A percentile compares a stretch with the other conserved stretches of the same genome.
Conservation (phyloP, 2,113 vertebrate species). For the Takifugu flavidus region DNA sequence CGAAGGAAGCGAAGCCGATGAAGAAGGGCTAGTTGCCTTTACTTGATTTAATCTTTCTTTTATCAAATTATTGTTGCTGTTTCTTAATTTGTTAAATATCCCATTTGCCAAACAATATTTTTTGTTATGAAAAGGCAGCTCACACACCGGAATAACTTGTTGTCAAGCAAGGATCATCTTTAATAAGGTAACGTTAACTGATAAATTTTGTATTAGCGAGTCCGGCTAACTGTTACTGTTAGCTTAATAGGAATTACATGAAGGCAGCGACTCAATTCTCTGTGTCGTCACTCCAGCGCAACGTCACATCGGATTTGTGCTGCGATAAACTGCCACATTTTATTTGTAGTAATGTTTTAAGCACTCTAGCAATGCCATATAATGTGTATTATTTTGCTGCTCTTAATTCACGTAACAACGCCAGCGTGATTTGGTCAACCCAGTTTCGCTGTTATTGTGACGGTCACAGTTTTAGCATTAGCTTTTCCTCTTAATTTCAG, state of each 20-base stretch:
- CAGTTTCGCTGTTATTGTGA: background rate
- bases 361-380: background rate
- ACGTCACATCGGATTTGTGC: background rate
- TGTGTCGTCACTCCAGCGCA: background rate
- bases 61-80: conserved; percentile 30
- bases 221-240: conserved; percentile 56
- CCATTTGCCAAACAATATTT: background rate
- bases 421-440: conserved; percentile 30
- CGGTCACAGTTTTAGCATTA: background rate
- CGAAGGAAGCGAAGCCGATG: conserved; percentile 57
- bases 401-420: conserved; percentile 23
- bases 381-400: background rate
- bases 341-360: background rate
- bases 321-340: background rate
- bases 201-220: conserved; percentile 59
- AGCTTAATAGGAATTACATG: conserved; percentile 42
- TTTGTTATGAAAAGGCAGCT: background rate
- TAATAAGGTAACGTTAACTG: conserved; percentile 69
- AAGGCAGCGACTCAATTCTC: conserved; percentile 6
- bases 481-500: background rate
- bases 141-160: background rate
- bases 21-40: conserved; percentile 59
- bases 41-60: conserved; percentile 66
- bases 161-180: conserved; percentile 38
- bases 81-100: conserved; percentile 19